Evolutionary conservation across 2,888 invertebrate genomes (phyloP).

Genomic region (Athetis lepigone): DNA sequence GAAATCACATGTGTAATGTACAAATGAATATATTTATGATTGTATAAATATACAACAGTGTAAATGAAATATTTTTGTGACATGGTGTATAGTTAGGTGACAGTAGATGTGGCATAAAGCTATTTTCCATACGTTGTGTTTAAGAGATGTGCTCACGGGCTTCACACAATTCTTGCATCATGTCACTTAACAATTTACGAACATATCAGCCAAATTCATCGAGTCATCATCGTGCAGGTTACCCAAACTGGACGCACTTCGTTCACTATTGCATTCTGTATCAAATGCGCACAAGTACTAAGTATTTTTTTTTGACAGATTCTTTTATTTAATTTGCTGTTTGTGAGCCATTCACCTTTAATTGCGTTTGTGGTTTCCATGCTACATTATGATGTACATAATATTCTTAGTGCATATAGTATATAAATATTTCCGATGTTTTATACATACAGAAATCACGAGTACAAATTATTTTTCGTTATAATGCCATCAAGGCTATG

Average conservation of each 20-base stretch:
- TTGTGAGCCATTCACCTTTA: conserved; percentile 77
- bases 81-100: conserved; percentile 83
- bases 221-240: conserved; percentile 70
- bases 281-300: conserved; percentile 79
- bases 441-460: conserved; percentile 60
- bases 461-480: conserved; percentile 63
- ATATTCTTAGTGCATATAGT: conserved; percentile 60
- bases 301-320: conserved; percentile 63
- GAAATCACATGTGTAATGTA: conserved; percentile 86
- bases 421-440: conserved; percentile 61
- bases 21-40: conserved; percentile 87
- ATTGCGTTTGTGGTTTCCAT: conserved; percentile 65
- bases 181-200: conserved; percentile 77
- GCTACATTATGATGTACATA: conserved; percentile 63
- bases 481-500: conserved; percentile 55
- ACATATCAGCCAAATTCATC: conserved; percentile 84
- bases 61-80: conserved; percentile 88
- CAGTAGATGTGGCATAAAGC: conserved; percentile 75
- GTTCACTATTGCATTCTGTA: conserved; percentile 66
- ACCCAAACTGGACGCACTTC: conserved; percentile 65
- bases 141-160: conserved; percentile 75
- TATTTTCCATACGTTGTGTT: conserved; percentile 82
- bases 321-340: conserved; percentile 61
- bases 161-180: conserved; percentile 87
- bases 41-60: conserved; percentile 82